These are phyloP conservation scores for Orthonevra nobilis DNA, from an alignment of 2,888 invertebrate species.

Conservation along the genomic window DNA sequence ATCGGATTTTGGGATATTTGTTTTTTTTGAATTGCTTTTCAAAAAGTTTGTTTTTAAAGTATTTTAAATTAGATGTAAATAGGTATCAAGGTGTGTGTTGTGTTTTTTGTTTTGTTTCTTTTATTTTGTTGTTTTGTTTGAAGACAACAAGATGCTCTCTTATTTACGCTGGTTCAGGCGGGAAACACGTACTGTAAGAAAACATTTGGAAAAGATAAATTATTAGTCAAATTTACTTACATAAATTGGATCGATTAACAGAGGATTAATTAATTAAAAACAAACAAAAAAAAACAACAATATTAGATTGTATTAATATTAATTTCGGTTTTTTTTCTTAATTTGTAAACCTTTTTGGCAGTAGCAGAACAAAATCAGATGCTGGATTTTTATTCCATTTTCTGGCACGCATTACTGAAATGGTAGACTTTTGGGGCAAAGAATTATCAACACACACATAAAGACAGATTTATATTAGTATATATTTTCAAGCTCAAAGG, in stretches of 20 bases:
- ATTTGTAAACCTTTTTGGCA: slow-evolving; percentile 10
- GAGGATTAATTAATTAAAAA: slow-evolving; percentile 31
- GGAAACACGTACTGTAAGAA: slow-evolving; percentile 94
- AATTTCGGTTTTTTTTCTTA: too few relatives aligned
- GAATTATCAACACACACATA: neutral
- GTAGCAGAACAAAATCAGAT: slow-evolving; percentile 47
- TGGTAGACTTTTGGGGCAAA: neutral
- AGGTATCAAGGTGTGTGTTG: slow-evolving; percentile 64
- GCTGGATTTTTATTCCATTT: slow-evolving; percentile 42
- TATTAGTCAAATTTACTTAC: slow-evolving; percentile 63
- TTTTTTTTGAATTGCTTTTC: slow-evolving; percentile 68
- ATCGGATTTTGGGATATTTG: slow-evolving; percentile 55
- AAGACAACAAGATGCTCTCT: slow-evolving; percentile 74
- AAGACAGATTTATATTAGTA: too few relatives aligned
- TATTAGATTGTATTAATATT: slow-evolving; percentile 18
- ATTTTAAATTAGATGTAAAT: slow-evolving; percentile 55
- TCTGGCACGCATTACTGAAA: slow-evolving; percentile 47
- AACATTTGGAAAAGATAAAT: slow-evolving; percentile 71
- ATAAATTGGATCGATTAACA: slow-evolving; percentile 48
- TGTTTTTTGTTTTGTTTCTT: slow-evolving; percentile 48
- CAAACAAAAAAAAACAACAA: slow-evolving; percentile 13
- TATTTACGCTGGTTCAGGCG: slow-evolving; percentile 88
- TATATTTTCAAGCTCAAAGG: neutral
- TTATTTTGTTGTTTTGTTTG: slow-evolving; percentile 60
- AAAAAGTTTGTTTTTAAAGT: slow-evolving; percentile 16